Evolutionary conservation across 2,797 vertebrate genomes (phyloP), one percentile per base, ranked within the genome.

Genomic region (Sebastes melanostomus): DNA sequence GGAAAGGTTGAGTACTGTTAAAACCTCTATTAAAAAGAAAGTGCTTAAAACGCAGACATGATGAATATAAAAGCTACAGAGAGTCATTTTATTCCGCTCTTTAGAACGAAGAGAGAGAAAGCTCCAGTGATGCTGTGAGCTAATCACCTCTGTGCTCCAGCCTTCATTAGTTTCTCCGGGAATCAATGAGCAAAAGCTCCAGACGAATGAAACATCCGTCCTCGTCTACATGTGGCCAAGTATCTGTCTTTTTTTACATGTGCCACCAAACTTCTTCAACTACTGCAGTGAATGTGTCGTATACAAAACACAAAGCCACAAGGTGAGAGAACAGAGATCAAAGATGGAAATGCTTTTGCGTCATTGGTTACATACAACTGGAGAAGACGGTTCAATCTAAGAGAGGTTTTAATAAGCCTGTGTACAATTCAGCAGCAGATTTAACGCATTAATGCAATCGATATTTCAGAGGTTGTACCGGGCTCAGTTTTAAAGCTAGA

Each of bases 161-260:
- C 61, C 46, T 77, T 87, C 77, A 85, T 91, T 82, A 86, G 75
- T 62, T 67, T 75, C 70, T 78, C 25, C 68, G 22, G 70, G 36
- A 84, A 87, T 89, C 66, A 52, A 81, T 86, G 77, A 72, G 54
- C 12, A 61, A 77, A 72, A 68, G 24, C 58, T 74, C 22, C 18
- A 76, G 30, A 58, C 42, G 25, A 83, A 88, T 81, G 11, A 83
- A 72, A 66, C 77, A 42, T 20, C 12, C 3, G 3, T 58, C 59
- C 52, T 66, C 34, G 8, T 16, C 68, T 59, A 55, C 38, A 12
- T 66, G 16, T 9, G 22, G 62, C 18, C 16, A 59, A 62, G 71
- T n/a, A 58, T 65, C 22, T 66, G 46, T 50, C 46, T 50, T 46
- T 36, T 66, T 74, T 73, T 46, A 65, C 8, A n/a, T 7, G 9